These are phyloP conservation scores for Lycocorax pyrrhopterus DNA, from an alignment of 2,113 vertebrate species.

Conservation along the genomic window DNA sequence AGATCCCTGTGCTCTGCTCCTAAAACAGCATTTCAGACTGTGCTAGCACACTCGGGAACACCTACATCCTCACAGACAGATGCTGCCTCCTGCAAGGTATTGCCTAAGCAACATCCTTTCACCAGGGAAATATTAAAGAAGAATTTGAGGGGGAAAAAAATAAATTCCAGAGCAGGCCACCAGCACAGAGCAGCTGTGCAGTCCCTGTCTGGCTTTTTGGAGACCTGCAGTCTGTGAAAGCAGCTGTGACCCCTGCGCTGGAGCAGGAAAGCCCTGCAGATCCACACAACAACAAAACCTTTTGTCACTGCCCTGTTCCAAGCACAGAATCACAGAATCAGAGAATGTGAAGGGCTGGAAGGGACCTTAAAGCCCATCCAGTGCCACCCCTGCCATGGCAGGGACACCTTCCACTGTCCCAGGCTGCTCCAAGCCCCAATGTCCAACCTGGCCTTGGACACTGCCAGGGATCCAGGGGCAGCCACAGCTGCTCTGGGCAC, in stretches of 20 bases:
- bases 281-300: neutral
- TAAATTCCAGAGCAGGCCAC: neutral
- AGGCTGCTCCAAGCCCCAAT: neutral
- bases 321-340: neutral
- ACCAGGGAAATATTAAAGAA: neutral
- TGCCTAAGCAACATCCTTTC: neutral
- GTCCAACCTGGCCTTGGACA: neutral
- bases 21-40: neutral
- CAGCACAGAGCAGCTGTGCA: neutral
- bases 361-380: accelerated
- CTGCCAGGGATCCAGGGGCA: neutral
- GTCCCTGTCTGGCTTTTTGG: neutral
- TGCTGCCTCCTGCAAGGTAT: neutral
- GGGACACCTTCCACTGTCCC: neutral
- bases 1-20: neutral
- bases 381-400: neutral
- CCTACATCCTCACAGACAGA: neutral
- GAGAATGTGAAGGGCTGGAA: neutral
- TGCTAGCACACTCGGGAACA: neutral
- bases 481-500: neutral
- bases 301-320: neutral
- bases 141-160: neutral
- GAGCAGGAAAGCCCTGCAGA: neutral
- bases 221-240: neutral
- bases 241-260: neutral